Evolutionary conservation across 2,888 invertebrate species (phyloP).

Genomic region (Drosophila aldrichi): DNA sequence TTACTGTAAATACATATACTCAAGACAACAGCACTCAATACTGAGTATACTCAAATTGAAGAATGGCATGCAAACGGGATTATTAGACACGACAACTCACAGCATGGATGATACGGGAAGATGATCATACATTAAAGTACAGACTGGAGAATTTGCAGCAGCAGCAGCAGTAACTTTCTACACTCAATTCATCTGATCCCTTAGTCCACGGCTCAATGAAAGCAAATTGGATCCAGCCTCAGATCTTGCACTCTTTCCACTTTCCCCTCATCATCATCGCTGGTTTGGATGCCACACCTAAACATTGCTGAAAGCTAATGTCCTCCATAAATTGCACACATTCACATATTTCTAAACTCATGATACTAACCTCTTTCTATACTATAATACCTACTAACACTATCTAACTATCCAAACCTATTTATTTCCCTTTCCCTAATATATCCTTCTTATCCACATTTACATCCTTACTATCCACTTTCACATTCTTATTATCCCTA

Average conservation of each 20-base stretch:
- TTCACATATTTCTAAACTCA: too few relatives aligned
- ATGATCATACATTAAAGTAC: background rate
- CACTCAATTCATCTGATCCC: background rate
- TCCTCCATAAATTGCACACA: too few relatives aligned
- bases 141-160: background rate
- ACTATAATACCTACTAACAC: background rate
- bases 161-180: background rate
- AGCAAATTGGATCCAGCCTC: too few relatives aligned
- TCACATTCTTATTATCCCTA: background rate
- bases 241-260: background rate
- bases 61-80: background rate
- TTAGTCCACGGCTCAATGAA: background rate
- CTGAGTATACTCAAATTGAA: background rate
- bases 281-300: too few relatives aligned
- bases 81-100: background rate
- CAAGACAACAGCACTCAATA: background rate
- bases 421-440: background rate
- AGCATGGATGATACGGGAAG: background rate
- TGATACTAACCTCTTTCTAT: background rate
- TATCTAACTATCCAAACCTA: background rate
- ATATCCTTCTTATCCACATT: background rate
- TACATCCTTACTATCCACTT: background rate
- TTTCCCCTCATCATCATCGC: background rate
- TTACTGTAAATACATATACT: slow-evolving; percentile 14
- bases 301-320: too few relatives aligned